Evolutionary conservation across 2,113 vertebrate species (phyloP).

Genomic region (Rhinolophus sinicus): DNA sequence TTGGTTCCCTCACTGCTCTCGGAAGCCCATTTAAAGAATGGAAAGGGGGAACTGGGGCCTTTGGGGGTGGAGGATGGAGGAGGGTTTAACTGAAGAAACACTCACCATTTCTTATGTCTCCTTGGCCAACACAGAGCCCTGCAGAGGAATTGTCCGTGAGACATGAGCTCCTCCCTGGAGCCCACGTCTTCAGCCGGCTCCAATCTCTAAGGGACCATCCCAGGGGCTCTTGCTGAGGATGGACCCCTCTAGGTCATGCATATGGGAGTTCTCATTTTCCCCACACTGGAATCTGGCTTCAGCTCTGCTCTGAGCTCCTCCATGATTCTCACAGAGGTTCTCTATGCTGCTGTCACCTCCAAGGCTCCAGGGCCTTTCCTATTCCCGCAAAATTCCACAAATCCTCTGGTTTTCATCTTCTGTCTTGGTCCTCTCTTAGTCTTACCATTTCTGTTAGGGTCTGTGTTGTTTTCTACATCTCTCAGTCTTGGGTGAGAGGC

Average conservation of each 20-base stretch:
- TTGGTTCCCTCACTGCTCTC: background rate
- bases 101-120: background rate
- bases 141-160: background rate
- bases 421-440: background rate
- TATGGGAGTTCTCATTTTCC: background rate
- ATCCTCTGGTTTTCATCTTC: background rate
- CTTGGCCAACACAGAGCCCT: background rate
- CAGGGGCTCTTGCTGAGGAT: background rate
- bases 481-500: background rate
- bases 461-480: too few species aligned
- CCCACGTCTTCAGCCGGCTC: accelerated
- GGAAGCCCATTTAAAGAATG: background rate
- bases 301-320: too few species aligned
- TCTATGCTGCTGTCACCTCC: background rate
- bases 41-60: too few species aligned
- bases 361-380: background rate
- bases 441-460: background rate
- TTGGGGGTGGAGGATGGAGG: too few species aligned
- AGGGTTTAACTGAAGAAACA: background rate
- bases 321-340: background rate
- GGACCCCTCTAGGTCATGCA: accelerated
- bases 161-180: too few species aligned
- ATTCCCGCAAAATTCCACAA: too few species aligned
- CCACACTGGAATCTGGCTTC: background rate
- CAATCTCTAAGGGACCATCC: background rate